Evolutionary conservation across 2,113 vertebrate species (phyloP).

Genomic region (Cavia porcellus): DNA sequence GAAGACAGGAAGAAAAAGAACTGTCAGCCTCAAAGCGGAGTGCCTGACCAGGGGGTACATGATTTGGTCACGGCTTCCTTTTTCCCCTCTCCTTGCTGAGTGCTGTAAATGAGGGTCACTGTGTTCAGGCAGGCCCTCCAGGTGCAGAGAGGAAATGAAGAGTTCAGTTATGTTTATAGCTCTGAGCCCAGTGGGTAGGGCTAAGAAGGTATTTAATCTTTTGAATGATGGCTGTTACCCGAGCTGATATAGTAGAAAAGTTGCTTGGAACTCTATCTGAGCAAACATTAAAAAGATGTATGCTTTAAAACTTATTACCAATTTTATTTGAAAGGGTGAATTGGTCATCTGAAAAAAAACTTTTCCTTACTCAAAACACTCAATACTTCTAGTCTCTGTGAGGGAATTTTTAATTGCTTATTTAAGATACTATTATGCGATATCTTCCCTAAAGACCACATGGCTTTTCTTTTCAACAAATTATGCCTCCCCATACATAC

Average conservation of each 20-base stretch:
- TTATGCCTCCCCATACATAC: fast-evolving
- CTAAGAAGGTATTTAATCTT: not conserved
- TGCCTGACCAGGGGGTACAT: not conserved
- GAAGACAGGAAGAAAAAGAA: not conserved
- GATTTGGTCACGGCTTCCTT: not conserved
- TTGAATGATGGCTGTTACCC: not conserved
- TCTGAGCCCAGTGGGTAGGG: not conserved
- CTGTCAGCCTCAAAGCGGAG: conserved; percentile 2
- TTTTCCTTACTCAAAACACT: not conserved
- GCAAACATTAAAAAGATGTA: not conserved
- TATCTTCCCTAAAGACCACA: not conserved
- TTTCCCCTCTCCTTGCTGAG: not conserved
- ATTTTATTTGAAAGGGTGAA: conserved; percentile 22
- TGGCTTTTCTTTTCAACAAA: conserved; percentile 3
- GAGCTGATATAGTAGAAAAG: not conserved
- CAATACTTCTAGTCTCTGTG: not conserved
- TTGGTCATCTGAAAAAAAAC: not conserved
- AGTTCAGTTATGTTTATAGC: not conserved
- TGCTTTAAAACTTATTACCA: not conserved
- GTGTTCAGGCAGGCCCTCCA: not conserved
- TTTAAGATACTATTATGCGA: conserved; percentile 17
- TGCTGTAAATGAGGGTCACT: not conserved
- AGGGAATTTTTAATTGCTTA: not conserved
- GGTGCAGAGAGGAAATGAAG: not conserved
- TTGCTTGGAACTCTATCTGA: not conserved